Base-by-base conservation (phyloP, 1,140 invertebrate species). In the Drosophila grimshawi region DNA sequence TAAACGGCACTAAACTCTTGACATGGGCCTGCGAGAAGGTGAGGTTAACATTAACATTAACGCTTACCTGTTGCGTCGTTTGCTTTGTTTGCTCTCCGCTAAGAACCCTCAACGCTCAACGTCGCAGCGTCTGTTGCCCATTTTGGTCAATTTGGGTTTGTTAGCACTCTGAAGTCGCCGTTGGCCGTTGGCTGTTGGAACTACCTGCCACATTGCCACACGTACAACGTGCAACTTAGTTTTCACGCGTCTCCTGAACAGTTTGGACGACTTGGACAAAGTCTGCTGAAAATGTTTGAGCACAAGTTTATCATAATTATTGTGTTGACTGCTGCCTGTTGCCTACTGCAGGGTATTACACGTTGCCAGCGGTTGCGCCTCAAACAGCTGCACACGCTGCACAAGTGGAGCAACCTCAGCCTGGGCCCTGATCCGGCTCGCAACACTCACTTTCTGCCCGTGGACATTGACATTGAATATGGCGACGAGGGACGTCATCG, bases 381-480 rank as follows among this genome's bases (percentile, higher is more conserved):
- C 7, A 88, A 92, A 49, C 57, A 91, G 30, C 76, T 92, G 30
- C 68, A 72, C 48, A 91, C 91, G 10, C 69, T 92, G 2, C 90
- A 92, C 57, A 72, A 81, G 55, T 96, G 96, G 96, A 93, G 94
- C 2, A 80, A 93, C 7, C 74, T 96, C 5, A 81, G 70, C n/a
- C 57, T 61, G 0, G 95, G 95, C 2, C 91, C 95, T 8, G 82
- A 86, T 0, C 93, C 57, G 80, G 3, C 93, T 92, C 6, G 96
- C 94, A 81, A 93, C 3, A 95, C 94, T 90, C 96, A 48, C 94
- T 96, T n/a, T 94, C 96, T 96, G 37, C 95, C 95, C 2, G 95
- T 97, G 48, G 96, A 96, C 80, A 94, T 96, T 4, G 96, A 96
- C 74, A 94, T 96, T 1, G 94, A 95, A 76, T 93, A 90, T 79